Percentiles rank a stretch among this genome's conserved stretches.
These are phyloP conservation scores for Hippocampus guttulatus DNA, from an alignment of 2,113 vertebrate species.

Conservation along the genomic window DNA sequence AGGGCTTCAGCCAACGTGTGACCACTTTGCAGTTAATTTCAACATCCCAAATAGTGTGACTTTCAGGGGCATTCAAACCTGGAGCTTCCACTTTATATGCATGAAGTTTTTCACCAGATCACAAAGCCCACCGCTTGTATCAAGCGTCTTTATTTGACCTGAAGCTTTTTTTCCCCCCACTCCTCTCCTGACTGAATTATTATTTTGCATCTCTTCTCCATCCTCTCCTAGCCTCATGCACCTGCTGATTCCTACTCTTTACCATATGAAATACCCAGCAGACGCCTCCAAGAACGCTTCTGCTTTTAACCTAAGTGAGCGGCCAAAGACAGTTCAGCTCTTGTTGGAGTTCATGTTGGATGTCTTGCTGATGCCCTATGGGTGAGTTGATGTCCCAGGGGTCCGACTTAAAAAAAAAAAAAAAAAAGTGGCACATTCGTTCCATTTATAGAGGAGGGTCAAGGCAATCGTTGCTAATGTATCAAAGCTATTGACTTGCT, in stretches of 20 bases:
- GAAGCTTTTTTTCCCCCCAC: background rate
- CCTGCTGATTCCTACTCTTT: slow-evolving; percentile 95
- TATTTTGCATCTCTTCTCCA: background rate
- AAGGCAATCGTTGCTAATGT: background rate
- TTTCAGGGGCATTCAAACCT: background rate
- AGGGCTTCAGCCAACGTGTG: no score
- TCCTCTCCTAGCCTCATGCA: slow-evolving; percentile 86
- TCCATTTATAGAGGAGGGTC: background rate
- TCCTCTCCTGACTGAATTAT: background rate
- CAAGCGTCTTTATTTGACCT: background rate
- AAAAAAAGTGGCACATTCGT: background rate
- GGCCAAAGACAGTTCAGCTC: slow-evolving; percentile 94
- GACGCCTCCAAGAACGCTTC: slow-evolving; percentile 81
- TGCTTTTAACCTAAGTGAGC: slow-evolving; percentile 91
- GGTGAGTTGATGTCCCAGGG: slow-evolving; percentile 69
- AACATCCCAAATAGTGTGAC: no score
- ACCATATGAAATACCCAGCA: slow-evolving; percentile 92
- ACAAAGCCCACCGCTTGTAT: background rate
- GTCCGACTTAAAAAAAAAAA: background rate
- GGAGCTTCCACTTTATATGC: background rate
- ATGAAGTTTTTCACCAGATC: background rate
- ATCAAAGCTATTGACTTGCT: background rate
- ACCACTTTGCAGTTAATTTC: no score
- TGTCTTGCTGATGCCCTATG: slow-evolving; percentile 98
- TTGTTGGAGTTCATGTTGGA: slow-evolving; percentile 98